Conservation (phyloP, 2,113 vertebrate genomes). For the Brienomyrus brachyistius region DNA sequence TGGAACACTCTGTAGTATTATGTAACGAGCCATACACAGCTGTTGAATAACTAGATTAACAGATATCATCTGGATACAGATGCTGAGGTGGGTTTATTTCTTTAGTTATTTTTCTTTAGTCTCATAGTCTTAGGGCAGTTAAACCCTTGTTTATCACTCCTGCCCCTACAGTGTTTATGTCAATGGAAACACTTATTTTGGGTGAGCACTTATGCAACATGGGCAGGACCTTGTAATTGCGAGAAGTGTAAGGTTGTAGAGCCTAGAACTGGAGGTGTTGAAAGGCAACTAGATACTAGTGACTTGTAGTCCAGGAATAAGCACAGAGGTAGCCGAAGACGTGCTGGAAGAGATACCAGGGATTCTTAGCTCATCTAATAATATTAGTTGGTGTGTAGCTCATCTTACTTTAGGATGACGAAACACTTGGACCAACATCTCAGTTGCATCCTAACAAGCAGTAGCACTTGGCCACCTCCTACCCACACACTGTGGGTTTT, state of each 20-base stretch:
- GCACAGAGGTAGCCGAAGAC: constrained; percentile 24
- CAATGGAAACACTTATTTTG: constrained; percentile 11
- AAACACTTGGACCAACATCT: neutral
- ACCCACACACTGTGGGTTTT: neutral
- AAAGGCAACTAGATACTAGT: constrained; percentile 28
- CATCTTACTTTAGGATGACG: neutral
- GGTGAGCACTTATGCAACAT: constrained; percentile 19
- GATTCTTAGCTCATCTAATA: constrained; percentile 13
- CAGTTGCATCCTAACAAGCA: neutral
- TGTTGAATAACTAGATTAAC: neutral
- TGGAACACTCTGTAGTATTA: neutral
- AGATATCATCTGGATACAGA: neutral
- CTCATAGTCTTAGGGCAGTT: neutral
- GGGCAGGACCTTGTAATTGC: neutral
- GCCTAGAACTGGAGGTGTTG: constrained; percentile 20
- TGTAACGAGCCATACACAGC: no score
- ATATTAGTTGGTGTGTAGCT: neutral
- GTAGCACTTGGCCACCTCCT: no score
- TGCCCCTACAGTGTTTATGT: constrained; percentile 2
- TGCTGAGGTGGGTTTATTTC: neutral
- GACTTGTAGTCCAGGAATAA: constrained; percentile 34
- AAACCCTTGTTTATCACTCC: neutral
- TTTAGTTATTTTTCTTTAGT: neutral
- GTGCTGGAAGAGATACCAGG: constrained; percentile 18
- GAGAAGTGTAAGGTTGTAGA: constrained; percentile 5